These are phyloP conservation scores for Hirtodrosophila confusa DNA, from an alignment of 2,888 invertebrate genomes.

Conservation along the genomic window DNA sequence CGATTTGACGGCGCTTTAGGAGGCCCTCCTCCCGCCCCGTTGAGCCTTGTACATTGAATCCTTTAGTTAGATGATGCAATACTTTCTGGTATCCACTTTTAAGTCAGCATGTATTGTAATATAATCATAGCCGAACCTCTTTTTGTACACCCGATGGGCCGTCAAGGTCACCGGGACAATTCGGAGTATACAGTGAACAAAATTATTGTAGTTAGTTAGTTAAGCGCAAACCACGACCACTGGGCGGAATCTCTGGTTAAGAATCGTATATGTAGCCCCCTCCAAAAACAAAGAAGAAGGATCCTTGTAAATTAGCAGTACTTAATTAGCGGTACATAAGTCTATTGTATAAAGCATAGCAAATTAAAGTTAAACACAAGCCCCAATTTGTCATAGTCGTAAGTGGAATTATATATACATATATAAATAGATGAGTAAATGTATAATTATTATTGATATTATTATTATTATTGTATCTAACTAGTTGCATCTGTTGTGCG, in stretches of 20 bases:
- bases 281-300: slow-evolving; percentile 1
- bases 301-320: slow-evolving; percentile 68
- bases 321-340: slow-evolving; percentile 64
- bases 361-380: slow-evolving; percentile 46
- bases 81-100: slow-evolving; percentile 16
- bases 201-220: slow-evolving; percentile 71
- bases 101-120: slow-evolving; percentile 29
- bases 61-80: slow-evolving; percentile 52
- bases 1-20: slow-evolving; percentile 92
- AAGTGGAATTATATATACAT: slow-evolving; percentile 50
- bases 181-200: slow-evolving; percentile 84
- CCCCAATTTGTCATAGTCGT: slow-evolving; percentile 71
- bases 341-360: slow-evolving; percentile 72
- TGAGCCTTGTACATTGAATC: slow-evolving; percentile 49
- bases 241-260: slow-evolving; percentile 25
- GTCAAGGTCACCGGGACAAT: slow-evolving; percentile 48
- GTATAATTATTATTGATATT: slow-evolving; percentile 44
- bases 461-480: slow-evolving; percentile 54
- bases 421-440: slow-evolving; percentile 34
- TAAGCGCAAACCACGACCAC: slow-evolving; percentile 52
- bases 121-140: slow-evolving; percentile 15
- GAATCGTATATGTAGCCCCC: slow-evolving; percentile 3
- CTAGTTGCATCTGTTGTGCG: slow-evolving; percentile 75
- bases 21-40: neutral
- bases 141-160: slow-evolving; percentile 38